These are phyloP conservation scores for Pao palembangensis DNA, from an alignment of 2,113 vertebrate genomes.

Conservation along the genomic window DNA sequence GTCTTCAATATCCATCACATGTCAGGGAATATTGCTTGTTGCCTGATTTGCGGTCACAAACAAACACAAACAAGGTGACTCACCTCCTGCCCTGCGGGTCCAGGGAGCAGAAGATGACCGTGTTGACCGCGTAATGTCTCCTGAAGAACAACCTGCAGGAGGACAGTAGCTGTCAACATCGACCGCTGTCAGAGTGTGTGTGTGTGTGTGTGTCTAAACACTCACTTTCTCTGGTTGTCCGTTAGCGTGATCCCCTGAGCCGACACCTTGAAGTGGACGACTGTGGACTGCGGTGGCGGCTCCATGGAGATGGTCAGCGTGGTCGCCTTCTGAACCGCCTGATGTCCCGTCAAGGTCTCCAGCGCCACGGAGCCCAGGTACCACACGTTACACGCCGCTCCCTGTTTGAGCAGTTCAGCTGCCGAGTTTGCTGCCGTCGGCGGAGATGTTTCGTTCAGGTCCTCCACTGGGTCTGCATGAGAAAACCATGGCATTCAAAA, in stretches of 20 bases:
- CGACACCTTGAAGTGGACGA: conserved; percentile 96
- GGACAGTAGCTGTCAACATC: conserved; percentile 1
- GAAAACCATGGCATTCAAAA: not conserved
- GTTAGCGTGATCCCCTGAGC: conserved; percentile 93
- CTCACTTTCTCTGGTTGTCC: conserved; percentile 97
- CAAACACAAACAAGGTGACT: conserved; percentile 41
- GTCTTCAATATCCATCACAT: too few relatives aligned
- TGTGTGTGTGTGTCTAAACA: conserved; percentile 9
- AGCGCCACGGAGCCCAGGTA: conserved; percentile 90
- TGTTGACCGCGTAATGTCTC: conserved; percentile 88
- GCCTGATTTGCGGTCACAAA: not conserved
- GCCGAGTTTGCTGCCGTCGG: conserved; percentile 89
- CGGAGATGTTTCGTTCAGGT: conserved; percentile 72
- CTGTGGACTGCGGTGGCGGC: conserved; percentile 80
- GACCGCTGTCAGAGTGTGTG: not conserved
- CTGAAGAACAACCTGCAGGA: conserved; percentile 86
- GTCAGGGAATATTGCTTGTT: not conserved
- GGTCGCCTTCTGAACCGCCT: conserved; percentile 89
- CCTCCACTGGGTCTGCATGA: conserved; percentile 84
- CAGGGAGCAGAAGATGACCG: conserved; percentile 90
- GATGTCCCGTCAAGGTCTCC: conserved; percentile 92
- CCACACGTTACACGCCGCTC: conserved; percentile 97
- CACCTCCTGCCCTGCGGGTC: conserved; percentile 92
- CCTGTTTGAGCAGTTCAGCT: conserved; percentile 89
- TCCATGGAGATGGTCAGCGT: conserved; percentile 78